These are phyloP conservation scores for Chrysodeixis includens DNA, from an alignment of 2,888 invertebrate species.

Conservation along the genomic window DNA sequence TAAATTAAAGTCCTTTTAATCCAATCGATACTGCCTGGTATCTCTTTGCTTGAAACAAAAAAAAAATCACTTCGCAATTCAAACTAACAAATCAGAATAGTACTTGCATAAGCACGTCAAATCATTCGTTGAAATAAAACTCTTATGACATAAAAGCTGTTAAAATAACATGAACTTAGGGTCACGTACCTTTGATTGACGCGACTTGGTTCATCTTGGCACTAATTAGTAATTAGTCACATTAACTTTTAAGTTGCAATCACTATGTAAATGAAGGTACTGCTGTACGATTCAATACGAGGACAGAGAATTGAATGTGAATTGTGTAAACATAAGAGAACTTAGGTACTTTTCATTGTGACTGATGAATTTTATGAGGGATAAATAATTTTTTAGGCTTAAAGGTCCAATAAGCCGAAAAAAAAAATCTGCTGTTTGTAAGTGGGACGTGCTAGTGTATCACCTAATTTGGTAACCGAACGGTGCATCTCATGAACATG, in stretches of 20 bases:
- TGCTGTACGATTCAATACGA: not conserved
- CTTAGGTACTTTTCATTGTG: not conserved
- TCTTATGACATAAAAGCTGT: conserved; percentile 4
- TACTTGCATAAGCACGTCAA: conserved; percentile 1
- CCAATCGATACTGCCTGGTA: not conserved
- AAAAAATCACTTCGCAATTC: not conserved
- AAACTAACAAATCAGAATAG: not conserved
- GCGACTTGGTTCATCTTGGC: not conserved
- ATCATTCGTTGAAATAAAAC: conserved; percentile 4
- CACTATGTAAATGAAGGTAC: not conserved
- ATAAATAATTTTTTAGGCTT: too few relatives aligned
- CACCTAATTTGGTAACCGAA: too few relatives aligned
- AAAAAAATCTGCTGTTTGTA: too few relatives aligned
- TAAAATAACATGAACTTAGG: not conserved
- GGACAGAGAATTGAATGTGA: not conserved
- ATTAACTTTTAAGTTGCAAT: not conserved
- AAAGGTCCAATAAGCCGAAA: too few relatives aligned
- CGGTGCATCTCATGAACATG: too few relatives aligned
- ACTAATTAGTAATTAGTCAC: not conserved
- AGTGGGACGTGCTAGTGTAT: too few relatives aligned
- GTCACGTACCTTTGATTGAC: not conserved
- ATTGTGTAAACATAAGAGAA: not conserved
- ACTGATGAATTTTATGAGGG: not conserved
- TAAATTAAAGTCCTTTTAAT: too few relatives aligned
- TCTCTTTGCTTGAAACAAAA: too few relatives aligned